Percentiles rank a stretch among this genome's conserved stretches.
Evolutionary conservation across 2,888 invertebrate species (phyloP).

Genomic region (Cataglyphis rosenhaueri): DNA sequence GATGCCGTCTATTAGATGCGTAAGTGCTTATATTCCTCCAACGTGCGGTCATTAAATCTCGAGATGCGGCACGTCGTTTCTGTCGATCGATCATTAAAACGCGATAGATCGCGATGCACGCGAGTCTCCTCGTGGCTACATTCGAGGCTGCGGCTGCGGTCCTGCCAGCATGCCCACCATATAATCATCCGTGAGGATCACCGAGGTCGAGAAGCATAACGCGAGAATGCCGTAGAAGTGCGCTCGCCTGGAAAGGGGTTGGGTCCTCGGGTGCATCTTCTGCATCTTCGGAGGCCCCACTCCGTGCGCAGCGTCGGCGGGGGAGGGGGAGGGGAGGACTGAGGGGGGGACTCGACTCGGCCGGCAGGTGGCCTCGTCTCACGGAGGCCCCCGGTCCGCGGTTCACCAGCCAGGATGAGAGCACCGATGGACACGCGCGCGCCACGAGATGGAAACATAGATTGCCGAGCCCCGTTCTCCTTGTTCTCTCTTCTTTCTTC

Average conservation of each 20-base stretch:
- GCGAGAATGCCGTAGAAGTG: constrained; percentile 77
- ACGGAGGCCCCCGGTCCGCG: constrained; percentile 70
- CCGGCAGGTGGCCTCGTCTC: constrained; percentile 83
- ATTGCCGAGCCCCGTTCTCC: constrained; percentile 75
- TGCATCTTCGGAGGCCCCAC: constrained; percentile 61
- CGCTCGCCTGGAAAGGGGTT: constrained; percentile 71
- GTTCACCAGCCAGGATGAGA: constrained; percentile 77
- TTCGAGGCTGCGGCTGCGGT: constrained; percentile 48
- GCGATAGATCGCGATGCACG: constrained; percentile 48
- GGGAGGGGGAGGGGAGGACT: constrained; percentile 35
- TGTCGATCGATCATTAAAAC: constrained; percentile 51
- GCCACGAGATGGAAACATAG: constrained; percentile 84
- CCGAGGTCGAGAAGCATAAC: constrained; percentile 77
- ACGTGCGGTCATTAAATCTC: constrained; percentile 32
- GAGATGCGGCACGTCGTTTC: constrained; percentile 44
- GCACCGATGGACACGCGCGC: constrained; percentile 84
- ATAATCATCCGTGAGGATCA: constrained; percentile 79
- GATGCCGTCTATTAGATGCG: constrained; percentile 9
- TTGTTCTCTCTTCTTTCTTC: constrained; percentile 69
- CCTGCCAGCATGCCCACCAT: constrained; percentile 66
- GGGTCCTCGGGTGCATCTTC: constrained; percentile 62
- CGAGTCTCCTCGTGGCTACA: constrained; percentile 49
- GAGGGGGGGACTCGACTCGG: constrained; percentile 58
- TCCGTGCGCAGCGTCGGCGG: constrained; percentile 39
- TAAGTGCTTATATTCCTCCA: constrained; percentile 11